phyloP scores from a whole-genome alignment of 2,888 invertebrate genomes.

The Aspidiotus destructor region DNA sequence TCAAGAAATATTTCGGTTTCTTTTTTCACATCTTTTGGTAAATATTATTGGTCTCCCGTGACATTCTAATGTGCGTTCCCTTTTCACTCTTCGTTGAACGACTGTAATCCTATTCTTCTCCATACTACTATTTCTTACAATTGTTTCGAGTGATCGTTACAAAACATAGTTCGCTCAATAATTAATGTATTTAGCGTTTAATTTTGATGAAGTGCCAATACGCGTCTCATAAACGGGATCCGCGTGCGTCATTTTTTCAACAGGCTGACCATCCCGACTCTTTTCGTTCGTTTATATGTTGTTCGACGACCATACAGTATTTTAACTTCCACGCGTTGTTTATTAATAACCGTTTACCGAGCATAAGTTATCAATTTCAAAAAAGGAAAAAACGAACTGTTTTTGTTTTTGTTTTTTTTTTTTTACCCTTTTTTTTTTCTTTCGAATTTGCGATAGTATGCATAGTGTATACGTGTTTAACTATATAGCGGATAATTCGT shows the following conservation, averaged over 20 bases:
- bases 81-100: background rate
- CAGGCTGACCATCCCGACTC: constrained; percentile 14
- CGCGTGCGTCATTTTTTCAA: constrained; percentile 16
- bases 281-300: constrained; percentile 6
- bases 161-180: constrained; percentile 27
- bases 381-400: constrained; percentile 3
- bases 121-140: background rate
- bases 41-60: too few relatives aligned
- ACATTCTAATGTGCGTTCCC: too few relatives aligned
- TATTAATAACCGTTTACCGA: constrained; percentile 11
- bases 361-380: background rate
- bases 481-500: too few relatives aligned
- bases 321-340: background rate
- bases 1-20: too few relatives aligned
- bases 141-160: background rate
- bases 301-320: background rate
- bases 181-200: constrained; percentile 20
- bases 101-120: background rate
- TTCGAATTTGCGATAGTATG: background rate
- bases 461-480: background rate
- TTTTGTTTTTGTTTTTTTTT: background rate
- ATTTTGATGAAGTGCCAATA: constrained; percentile 29
- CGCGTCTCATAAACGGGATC: constrained; percentile 5
- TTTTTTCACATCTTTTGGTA: too few relatives aligned
- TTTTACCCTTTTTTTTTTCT: background rate